phyloP scores from a whole-genome alignment of 35 echinoderm and acorn worm species.

The Holothuria glaberrima region DNA sequence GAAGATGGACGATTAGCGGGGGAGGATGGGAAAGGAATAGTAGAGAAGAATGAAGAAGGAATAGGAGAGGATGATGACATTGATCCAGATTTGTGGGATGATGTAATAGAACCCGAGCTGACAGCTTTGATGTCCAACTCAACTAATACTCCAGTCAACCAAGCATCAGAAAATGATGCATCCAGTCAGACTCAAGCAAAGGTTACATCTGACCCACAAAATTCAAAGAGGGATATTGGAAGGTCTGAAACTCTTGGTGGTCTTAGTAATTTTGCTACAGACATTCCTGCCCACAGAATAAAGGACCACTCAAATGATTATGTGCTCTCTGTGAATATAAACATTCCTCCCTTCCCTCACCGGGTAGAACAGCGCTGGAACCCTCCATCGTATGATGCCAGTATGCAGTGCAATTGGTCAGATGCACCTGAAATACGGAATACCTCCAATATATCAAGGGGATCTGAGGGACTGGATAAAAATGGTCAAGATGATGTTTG shows the following conservation, averaged over 20 bases:
- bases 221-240: not conserved
- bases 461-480: not conserved
- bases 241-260: not conserved
- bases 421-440: not conserved
- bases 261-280: constrained; percentile 1
- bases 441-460: not conserved
- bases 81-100: constrained; percentile 77
- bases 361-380: constrained; percentile 30
- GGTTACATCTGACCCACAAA: not conserved
- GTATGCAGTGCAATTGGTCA: not conserved
- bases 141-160: not conserved
- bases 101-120: constrained; percentile 82
- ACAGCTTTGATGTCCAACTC: constrained; percentile 66
- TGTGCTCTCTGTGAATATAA: constrained; percentile 59
- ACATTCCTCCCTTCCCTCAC: constrained; percentile 53
- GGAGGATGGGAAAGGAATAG: not conserved
- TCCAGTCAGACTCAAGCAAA: too few species aligned
- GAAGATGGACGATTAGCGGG: too few species aligned
- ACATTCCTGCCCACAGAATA: not conserved
- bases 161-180: not conserved
- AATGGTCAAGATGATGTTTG: not conserved
- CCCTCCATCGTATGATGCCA: not conserved
- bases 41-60: not conserved
- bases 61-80: constrained; percentile 45
- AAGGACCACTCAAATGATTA: constrained; percentile 53